Base-by-base conservation (phyloP, 2,113 vertebrate genomes). In the Hymenochirus boettgeri region DNA sequence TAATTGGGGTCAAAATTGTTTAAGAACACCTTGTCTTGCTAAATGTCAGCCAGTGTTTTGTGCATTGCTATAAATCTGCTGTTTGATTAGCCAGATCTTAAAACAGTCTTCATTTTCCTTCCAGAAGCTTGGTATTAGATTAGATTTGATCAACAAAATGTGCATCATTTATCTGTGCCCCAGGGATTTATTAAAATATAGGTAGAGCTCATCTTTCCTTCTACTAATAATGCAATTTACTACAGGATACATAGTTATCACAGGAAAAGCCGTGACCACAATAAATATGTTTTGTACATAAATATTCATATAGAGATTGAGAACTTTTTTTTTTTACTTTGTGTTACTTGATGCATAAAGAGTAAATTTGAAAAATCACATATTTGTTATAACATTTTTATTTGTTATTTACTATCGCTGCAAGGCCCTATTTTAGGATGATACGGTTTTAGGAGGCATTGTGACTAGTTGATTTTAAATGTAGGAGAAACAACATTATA, bases 1-100 rank as follows among this genome's bases (percentile, higher is more conserved):
- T 69, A 69, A 69, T 60, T 69, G 65, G 65, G 65, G 65, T 59
- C 65, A 60, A 69, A 45, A 69, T 52, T 60, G 65, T 60, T 53
- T 33, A 35, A 69, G 65, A 69, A 59, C 57, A 53, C 53, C 65
- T 45, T 69, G 57, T 53, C 65, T 69, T 69, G 25, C 47, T 69
- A 69, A 69, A 69, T 69, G 65, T 69, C 65, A 60, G 56, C 33
- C 55, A 53, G 65, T 53, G 18, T 31, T 69, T 60, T 60, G 29
- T 53, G 52, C 48, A 69, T 45, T 59, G 47, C 64, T 59, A 53
- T 27, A 42, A 69, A 53, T 69, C 18, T 35, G 29, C 56, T 42
- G 57, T 51, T 66, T 66, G 42, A 59, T 69, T 60, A 60, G 46
- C 57, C 21, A 29, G 65, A 59, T 60, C 57, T 69, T 59, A 53